phyloP scores from a whole-genome alignment of 2,113 vertebrate genomes.

The Kryptolebias marmoratus region DNA sequence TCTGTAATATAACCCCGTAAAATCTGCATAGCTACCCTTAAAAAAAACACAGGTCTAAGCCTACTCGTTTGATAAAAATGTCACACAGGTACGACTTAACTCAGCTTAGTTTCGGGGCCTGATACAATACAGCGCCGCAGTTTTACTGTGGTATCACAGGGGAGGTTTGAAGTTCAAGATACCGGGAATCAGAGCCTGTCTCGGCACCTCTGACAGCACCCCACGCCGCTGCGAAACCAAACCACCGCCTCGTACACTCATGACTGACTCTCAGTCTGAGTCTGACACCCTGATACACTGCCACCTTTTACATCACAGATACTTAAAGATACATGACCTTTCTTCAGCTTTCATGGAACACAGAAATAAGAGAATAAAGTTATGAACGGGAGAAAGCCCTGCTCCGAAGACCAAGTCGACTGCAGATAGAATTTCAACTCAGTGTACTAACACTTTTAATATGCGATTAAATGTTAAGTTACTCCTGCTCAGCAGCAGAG shows the following conservation, averaged over 20 bases:
- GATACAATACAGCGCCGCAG: constrained; percentile 62
- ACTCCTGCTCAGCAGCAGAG: too few species aligned
- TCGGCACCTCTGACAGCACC: constrained; percentile 51
- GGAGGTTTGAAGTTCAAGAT: constrained; percentile 66
- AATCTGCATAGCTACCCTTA: not conserved
- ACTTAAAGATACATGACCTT: constrained; percentile 62
- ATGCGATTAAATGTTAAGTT: too few species aligned
- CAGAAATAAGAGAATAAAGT: not conserved
- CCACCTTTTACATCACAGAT: constrained; percentile 47
- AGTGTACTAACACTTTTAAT: not conserved
- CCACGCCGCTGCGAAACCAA: constrained; percentile 73
- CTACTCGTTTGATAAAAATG: constrained; percentile 35
- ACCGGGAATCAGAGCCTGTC: constrained; percentile 65
- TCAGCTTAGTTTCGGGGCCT: constrained; percentile 54
- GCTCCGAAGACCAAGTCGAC: constrained; percentile 8
- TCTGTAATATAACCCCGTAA: not conserved
- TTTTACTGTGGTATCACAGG: constrained; percentile 61
- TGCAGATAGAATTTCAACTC: not conserved
- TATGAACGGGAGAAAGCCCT: not conserved
- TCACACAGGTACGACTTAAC: constrained; percentile 48
- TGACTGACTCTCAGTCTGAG: constrained; percentile 80
- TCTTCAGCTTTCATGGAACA: constrained; percentile 43
- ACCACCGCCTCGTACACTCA: constrained; percentile 74
- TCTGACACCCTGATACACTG: constrained; percentile 60
- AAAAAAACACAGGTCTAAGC: not conserved